These are phyloP conservation scores for Urocolius indicus DNA, from an alignment of 2,113 vertebrate species.

Conservation along the genomic window DNA sequence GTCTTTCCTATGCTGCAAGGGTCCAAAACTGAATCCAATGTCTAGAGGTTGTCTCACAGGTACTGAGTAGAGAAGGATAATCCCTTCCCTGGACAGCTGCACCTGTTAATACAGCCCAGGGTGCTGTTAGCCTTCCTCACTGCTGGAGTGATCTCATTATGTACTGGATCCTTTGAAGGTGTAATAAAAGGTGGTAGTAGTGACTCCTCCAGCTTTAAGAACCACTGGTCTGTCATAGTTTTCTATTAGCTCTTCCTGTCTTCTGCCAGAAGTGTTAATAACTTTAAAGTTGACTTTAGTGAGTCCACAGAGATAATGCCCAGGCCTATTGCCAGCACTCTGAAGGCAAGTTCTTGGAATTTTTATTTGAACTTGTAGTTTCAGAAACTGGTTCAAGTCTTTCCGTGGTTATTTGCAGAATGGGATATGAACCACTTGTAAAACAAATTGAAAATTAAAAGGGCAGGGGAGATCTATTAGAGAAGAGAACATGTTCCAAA, in stretches of 20 bases:
- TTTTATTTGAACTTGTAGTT: not conserved
- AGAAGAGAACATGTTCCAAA: not conserved
- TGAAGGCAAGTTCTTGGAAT: not conserved
- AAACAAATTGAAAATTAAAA: not conserved
- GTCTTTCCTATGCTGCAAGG: not conserved
- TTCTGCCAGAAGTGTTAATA: not conserved
- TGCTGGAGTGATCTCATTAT: not conserved
- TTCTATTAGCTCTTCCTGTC: not conserved
- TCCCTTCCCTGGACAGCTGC: not conserved
- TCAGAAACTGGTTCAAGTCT: not conserved
- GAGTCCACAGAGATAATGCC: not conserved
- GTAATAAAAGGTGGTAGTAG: not conserved
- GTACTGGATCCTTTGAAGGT: not conserved
- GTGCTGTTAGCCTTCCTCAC: not conserved
- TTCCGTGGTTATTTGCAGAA: not conserved
- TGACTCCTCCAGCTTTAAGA: not conserved
- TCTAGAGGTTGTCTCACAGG: not conserved
- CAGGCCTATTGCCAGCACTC: not conserved
- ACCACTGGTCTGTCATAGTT: not conserved
- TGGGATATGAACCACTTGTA: not conserved
- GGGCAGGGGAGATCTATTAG: rapidly evolving
- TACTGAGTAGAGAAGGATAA: not conserved
- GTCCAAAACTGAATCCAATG: not conserved
- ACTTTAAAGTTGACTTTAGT: not conserved
- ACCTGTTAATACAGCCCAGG: not conserved